A percentile compares a stretch with the other conserved stretches of the same genome.
These are phyloP conservation scores for Australoheros scitulus DNA, from an alignment of 2,113 vertebrate genomes.

Conservation along the genomic window DNA sequence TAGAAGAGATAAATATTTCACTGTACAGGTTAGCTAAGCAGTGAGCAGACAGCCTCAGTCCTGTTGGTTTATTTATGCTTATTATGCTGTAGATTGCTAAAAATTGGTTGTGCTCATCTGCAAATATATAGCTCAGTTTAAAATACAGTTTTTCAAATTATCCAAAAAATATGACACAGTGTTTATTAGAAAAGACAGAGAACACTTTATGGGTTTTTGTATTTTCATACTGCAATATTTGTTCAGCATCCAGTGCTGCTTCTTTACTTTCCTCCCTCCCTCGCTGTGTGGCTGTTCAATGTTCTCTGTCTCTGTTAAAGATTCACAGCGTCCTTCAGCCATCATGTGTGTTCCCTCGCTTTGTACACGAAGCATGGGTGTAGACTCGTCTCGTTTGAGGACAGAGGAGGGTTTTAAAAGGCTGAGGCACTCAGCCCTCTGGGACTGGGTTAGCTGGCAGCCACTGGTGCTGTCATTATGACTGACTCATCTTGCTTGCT, in stretches of 20 bases:
- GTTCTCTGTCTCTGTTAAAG: conserved; percentile 46
- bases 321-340: conserved; percentile 50
- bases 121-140: not conserved
- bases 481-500: conserved; percentile 38
- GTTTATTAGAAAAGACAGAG: not conserved
- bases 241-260: not conserved
- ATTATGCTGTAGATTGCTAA: conserved; percentile 27
- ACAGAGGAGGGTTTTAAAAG: conserved; percentile 27
- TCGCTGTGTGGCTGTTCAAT: not conserved
- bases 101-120: not conserved
- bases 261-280: not conserved
- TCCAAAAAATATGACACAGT: conserved; percentile 1
- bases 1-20: conserved; percentile 58
- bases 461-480: conserved; percentile 27
- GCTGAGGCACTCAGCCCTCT: conserved; percentile 21
- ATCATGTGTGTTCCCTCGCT: not conserved
- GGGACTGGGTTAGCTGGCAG: conserved; percentile 17
- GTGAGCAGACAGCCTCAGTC: conserved; percentile 12
- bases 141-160: not conserved
- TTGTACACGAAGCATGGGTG: not conserved
- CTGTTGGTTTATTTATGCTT: conserved; percentile 68
- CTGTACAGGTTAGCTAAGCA: conserved; percentile 16
- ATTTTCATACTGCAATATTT: conserved; percentile 7
- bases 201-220: not conserved
- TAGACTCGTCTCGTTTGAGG: conserved; percentile 9